These are phyloP conservation scores for Harmothoe impar DNA, from an alignment of 2,888 invertebrate genomes.

Conservation along the genomic window DNA sequence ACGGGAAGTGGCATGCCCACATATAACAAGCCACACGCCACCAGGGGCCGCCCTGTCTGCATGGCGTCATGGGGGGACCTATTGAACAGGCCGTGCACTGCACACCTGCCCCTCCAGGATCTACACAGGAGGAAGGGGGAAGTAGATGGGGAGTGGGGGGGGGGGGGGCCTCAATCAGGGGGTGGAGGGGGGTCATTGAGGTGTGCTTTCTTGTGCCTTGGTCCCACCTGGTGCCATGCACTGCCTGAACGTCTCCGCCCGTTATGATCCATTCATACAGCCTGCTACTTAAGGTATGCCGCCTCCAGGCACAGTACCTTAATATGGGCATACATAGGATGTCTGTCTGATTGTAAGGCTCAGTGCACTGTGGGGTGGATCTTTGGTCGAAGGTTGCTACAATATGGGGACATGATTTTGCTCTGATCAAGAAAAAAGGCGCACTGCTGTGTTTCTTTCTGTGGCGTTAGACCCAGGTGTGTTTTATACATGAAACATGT, in stretches of 20 bases:
- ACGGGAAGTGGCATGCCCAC: no score
- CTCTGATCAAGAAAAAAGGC: no score
- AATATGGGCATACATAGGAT: no score
- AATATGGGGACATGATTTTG: no score
- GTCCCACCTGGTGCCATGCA: not conserved
- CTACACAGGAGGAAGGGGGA: not conserved
- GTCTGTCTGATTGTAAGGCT: no score
- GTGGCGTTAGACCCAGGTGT: no score
- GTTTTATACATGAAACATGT: no score
- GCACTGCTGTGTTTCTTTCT: no score
- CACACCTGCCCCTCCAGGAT: slow-evolving; percentile 7
- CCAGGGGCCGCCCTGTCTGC: not conserved
- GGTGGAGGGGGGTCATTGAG: not conserved
- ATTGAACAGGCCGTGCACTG: not conserved
- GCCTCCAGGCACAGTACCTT: no score
- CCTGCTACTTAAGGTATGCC: not conserved
- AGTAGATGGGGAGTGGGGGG: not conserved
- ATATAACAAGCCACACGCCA: not conserved
- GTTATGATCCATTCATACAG: slow-evolving; percentile 1
- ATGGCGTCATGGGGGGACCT: not conserved
- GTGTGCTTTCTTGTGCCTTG: not conserved
- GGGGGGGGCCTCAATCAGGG: not conserved
- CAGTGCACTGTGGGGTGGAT: no score
- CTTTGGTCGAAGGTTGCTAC: no score
- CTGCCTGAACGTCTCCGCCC: not conserved